phyloP scores from a whole-genome alignment of 2,113 vertebrate genomes.

The Neogale vison region DNA sequence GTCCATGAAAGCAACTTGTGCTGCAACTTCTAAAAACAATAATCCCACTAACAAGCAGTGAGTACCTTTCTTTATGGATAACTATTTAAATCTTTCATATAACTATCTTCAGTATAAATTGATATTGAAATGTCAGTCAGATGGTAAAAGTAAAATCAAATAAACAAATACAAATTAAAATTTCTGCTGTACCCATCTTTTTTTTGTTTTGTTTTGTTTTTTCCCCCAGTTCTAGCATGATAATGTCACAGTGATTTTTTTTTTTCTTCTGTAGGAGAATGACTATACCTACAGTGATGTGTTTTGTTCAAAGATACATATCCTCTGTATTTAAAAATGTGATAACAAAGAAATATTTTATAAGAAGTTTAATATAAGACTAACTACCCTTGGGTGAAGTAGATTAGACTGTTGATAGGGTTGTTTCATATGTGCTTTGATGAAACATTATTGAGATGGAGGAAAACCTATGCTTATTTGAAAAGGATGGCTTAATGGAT shows the following conservation, averaged over 20 bases:
- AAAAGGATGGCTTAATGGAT: not conserved
- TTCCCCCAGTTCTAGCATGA: not conserved
- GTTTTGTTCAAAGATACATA: not conserved
- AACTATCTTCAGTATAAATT: not conserved
- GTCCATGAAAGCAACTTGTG: not conserved
- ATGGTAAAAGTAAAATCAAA: not conserved
- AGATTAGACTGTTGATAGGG: not conserved
- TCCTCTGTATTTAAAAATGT: not conserved
- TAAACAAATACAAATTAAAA: not conserved
- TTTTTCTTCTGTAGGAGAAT: not conserved
- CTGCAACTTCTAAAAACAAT: slow-evolving; percentile 1
- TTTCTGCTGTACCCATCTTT: not conserved
- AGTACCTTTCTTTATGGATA: not conserved
- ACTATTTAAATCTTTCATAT: not conserved
- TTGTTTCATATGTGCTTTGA: not conserved
- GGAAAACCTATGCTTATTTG: not conserved
- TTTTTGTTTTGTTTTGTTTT: too few species aligned
- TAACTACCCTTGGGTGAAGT: not conserved
- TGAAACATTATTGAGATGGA: not conserved
- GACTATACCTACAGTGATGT: not conserved
- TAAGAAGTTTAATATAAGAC: not conserved
- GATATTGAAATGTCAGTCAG: not conserved
- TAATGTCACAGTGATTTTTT: not conserved
- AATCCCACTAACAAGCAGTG: not conserved
- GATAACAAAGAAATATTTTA: not conserved